These are phyloP conservation scores for Trematomus bernacchii DNA, from an alignment of 2,797 vertebrate genomes.

Conservation along the genomic window DNA sequence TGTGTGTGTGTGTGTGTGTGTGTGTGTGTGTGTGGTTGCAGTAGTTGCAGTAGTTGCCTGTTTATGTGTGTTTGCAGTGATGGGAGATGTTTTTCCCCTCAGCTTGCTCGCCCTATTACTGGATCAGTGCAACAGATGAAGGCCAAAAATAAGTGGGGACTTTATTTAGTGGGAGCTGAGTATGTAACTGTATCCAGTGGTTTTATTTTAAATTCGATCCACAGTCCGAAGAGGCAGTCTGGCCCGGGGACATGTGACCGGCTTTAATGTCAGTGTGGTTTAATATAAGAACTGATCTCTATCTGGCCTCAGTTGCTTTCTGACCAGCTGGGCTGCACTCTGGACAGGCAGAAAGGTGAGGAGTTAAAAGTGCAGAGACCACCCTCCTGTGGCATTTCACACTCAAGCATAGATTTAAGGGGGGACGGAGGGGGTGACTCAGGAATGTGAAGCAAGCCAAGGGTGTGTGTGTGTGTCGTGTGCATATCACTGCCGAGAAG, in stretches of 20 bases:
- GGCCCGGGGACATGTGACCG: slow-evolving; percentile 72
- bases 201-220: slow-evolving; percentile 86
- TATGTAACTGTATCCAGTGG: slow-evolving; percentile 87
- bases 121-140: slow-evolving; percentile 84
- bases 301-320: slow-evolving; percentile 65
- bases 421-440: slow-evolving; percentile 56
- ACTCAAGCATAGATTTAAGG: slow-evolving; percentile 67
- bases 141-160: slow-evolving; percentile 79
- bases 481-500: slow-evolving; percentile 46
- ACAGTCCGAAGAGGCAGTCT: slow-evolving; percentile 63
- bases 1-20: too few relatives aligned
- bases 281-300: slow-evolving; percentile 81
- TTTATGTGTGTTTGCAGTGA: slow-evolving; percentile 42
- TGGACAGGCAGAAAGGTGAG: slow-evolving; percentile 61
- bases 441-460: slow-evolving; percentile 74
- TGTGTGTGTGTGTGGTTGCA: background rate
- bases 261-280: slow-evolving; percentile 83
- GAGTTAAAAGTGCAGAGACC: slow-evolving; percentile 75
- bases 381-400: slow-evolving; percentile 81
- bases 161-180: slow-evolving; percentile 84
- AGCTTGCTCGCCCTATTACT: slow-evolving; percentile 73
- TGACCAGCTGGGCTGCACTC: slow-evolving; percentile 64
- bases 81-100: slow-evolving; percentile 56
- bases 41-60: too few relatives aligned
- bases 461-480: slow-evolving; percentile 66